Evolutionary conservation across 2,797 vertebrate genomes (phyloP).

Genomic region (Ctenochaetus hawaiiensis): DNA sequence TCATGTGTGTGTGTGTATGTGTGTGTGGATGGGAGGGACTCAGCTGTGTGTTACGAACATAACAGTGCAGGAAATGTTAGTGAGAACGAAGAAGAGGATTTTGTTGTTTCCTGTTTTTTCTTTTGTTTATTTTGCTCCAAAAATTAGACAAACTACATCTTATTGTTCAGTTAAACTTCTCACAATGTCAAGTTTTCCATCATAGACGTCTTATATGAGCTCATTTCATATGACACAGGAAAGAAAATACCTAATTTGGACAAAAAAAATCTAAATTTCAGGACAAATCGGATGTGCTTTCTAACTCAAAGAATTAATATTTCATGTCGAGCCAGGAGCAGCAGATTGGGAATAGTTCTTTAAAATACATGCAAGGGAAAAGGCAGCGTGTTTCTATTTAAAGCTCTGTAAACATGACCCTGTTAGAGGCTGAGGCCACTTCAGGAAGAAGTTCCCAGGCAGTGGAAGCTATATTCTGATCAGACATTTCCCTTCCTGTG

Average conservation of each 20-base stretch:
- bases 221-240: no score
- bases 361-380: conserved; percentile 77
- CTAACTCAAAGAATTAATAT: conserved; percentile 75
- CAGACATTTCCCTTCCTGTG: conserved; percentile 29
- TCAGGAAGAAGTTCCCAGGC: conserved; percentile 60
- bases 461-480: conserved; percentile 51
- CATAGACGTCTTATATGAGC: no score
- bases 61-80: no score
- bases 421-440: conserved; percentile 60
- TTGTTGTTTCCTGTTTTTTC: no score
- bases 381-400: conserved; percentile 71
- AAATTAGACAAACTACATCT: no score
- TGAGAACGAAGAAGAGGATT: no score
- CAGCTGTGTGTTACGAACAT: no score
- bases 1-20: no score
- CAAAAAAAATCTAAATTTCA: conserved; percentile 70
- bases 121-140: no score
- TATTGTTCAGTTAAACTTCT: no score
- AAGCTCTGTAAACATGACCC: conserved; percentile 79
- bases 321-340: conserved; percentile 73
- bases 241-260: conserved; percentile 62
- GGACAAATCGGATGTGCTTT: conserved; percentile 67
- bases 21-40: no score
- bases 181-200: no score
- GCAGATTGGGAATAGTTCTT: conserved; percentile 70